These are phyloP conservation scores for Drosophila mauritiana DNA, from an alignment of 1,140 invertebrate species.

Conservation along the genomic window DNA sequence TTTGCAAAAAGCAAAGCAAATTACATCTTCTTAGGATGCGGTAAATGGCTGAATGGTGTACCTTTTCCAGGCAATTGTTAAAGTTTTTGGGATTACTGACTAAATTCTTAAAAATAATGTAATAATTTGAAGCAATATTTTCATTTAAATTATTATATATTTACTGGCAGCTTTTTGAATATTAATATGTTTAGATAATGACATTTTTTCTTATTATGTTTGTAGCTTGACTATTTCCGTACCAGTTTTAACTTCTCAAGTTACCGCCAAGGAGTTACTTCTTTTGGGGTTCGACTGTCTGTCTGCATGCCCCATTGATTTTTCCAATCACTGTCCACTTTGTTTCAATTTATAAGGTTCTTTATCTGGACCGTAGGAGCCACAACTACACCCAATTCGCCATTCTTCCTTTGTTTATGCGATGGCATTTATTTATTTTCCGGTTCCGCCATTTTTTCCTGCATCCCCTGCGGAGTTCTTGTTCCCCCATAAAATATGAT, in stretches of 20 bases:
- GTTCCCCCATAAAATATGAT: constrained; percentile 52
- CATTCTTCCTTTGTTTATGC: constrained; percentile 37
- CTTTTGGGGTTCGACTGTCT: not conserved
- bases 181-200: too few species aligned
- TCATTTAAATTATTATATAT: too few species aligned
- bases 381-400: constrained; percentile 38
- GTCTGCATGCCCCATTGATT: constrained; percentile 41
- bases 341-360: constrained; percentile 45
- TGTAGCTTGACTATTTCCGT: too few species aligned
- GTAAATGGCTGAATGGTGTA: too few species aligned
- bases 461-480: constrained; percentile 24
- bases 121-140: too few species aligned
- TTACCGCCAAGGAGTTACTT: not conserved
- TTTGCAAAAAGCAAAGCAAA: not conserved
- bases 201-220: too few species aligned
- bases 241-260: not conserved
- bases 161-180: too few species aligned
- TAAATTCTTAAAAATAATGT: too few species aligned
- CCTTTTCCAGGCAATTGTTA: too few species aligned
- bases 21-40: too few species aligned
- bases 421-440: constrained; percentile 55
- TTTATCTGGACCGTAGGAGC: constrained; percentile 18
- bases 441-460: constrained; percentile 16
- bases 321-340: constrained; percentile 48
- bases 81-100: too few species aligned